phyloP scores from a whole-genome alignment of 2,888 invertebrate species.

The Lasioglossum vierecki region DNA sequence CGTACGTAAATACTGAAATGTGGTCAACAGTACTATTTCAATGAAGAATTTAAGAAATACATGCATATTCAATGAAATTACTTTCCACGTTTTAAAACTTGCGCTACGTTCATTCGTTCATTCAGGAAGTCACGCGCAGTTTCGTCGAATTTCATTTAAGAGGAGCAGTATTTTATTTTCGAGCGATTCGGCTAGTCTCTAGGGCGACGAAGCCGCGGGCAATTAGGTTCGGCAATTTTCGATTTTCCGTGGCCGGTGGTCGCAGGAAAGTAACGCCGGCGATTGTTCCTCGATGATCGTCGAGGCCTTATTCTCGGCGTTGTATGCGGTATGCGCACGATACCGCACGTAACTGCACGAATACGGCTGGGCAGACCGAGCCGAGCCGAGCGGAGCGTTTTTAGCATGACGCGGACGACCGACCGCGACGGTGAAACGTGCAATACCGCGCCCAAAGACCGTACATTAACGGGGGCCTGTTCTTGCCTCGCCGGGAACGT shows the following conservation, averaged over 20 bases:
- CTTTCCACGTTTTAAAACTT: no score
- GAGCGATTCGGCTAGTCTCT: no score
- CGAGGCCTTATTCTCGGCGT: neutral
- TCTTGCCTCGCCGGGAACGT: constrained; percentile 25
- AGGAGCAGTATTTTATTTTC: no score
- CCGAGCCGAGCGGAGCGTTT: constrained; percentile 21
- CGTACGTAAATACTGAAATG: no score
- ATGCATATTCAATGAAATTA: no score
- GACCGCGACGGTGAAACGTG: constrained; percentile 1
- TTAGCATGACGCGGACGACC: constrained; percentile 12
- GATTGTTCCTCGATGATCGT: constrained; percentile 21
- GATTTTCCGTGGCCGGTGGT: constrained; percentile 54
- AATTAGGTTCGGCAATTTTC: constrained; percentile 65
- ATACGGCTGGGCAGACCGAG: neutral
- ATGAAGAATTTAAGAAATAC: no score
- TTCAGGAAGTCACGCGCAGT: no score
- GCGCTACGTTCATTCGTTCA: no score
- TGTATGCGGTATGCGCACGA: constrained; percentile 11
- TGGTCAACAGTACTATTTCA: no score
- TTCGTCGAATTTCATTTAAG: no score
- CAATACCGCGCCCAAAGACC: neutral
- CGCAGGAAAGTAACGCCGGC: neutral
- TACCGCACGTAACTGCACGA: neutral
- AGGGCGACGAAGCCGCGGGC: constrained; percentile 1
- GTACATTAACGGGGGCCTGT: constrained; percentile 15